Evolutionary conservation across 1,140 invertebrate species (phyloP), one percentile per base, ranked within the genome.

Genomic region (Homarus americanus): DNA sequence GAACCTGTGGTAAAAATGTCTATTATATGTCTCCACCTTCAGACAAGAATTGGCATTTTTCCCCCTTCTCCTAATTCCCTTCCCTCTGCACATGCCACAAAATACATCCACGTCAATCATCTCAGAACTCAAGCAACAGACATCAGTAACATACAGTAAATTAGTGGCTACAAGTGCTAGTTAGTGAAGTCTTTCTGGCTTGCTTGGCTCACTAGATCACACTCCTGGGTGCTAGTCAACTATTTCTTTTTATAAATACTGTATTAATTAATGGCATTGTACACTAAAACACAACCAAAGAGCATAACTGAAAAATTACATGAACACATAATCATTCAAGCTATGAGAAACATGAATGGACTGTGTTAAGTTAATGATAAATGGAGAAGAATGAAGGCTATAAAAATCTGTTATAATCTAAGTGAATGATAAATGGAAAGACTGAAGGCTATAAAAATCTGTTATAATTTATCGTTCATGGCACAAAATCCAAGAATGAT

Each of bases 391-490:
- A 4, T 32, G 2, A 69, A 32, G 63, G 28, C 24, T 69, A 76
- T 76, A 76, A 38, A 76, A 76, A 44, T 24, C 12, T 28, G 36
- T 76, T 40, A 40, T 76, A 38, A n/a, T n/a, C n/a, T n/a, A n/a
- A n/a, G n/a, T n/a, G n/a, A 49, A 49, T 49, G 44, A 49, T 15
- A 69, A 32, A 32, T 28, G 24, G 7, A 69, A 7, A 69, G 24
- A 9, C 5, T 32, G 2, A 69, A 32, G 63, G 28, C 24, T 69
- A 76, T 76, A 76, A 38, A 76, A 76, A 44, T 24, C 12, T 28
- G 36, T 76, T 40, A 40, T 76, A 38, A n/a, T n/a, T n/a, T n/a
- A n/a, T 38, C 73, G 10, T 76, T 40, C 73, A 76, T 76, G 24
- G 73, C 63, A 69, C 12, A 69, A 69, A 69, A 69, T 69, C 63